Evolutionary conservation across 1,140 invertebrate species (phyloP).

Genomic region (Gonatopus flavifemur): DNA sequence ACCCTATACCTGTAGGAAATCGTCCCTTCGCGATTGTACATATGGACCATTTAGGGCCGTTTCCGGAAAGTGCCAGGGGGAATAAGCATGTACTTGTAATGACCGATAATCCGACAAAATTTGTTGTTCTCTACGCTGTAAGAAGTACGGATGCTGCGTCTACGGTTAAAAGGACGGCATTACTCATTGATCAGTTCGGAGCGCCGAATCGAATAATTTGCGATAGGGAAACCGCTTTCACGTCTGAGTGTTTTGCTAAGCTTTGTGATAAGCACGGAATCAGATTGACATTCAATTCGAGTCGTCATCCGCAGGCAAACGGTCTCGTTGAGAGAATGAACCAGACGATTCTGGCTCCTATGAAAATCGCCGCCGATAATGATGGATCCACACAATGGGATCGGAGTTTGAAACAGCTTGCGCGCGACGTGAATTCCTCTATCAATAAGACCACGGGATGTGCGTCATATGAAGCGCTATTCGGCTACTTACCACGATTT

Average conservation of each 20-base stretch:
- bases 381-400: too few relatives aligned
- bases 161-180: constrained; percentile 4
- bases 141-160: constrained; percentile 24
- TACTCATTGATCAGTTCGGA: constrained; percentile 6
- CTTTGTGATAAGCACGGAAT: constrained; percentile 25
- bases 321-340: constrained; percentile 18
- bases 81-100: constrained; percentile 30
- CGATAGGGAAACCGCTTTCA: constrained; percentile 15
- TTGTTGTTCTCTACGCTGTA: constrained; percentile 19
- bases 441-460: too few relatives aligned
- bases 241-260: constrained; percentile 14
- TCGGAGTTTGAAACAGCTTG: too few relatives aligned
- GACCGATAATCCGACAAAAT: constrained; percentile 33
- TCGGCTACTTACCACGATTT: too few relatives aligned
- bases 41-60: constrained; percentile 33
- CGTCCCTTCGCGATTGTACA: constrained; percentile 37
- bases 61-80: constrained; percentile 23
- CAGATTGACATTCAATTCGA: constrained; percentile 23
- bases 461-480: too few relatives aligned
- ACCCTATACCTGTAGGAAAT: constrained; percentile 26
- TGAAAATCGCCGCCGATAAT: too few relatives aligned
- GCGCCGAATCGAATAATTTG: constrained; percentile 5
- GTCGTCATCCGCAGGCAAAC: constrained; percentile 29
- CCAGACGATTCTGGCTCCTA: too few relatives aligned
- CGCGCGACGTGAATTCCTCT: too few relatives aligned